Percentiles rank a stretch among this genome's conserved stretches.
These are phyloP conservation scores for Himalopsyche kuldschensis DNA, from an alignment of 2,888 invertebrate species.

Conservation along the genomic window DNA sequence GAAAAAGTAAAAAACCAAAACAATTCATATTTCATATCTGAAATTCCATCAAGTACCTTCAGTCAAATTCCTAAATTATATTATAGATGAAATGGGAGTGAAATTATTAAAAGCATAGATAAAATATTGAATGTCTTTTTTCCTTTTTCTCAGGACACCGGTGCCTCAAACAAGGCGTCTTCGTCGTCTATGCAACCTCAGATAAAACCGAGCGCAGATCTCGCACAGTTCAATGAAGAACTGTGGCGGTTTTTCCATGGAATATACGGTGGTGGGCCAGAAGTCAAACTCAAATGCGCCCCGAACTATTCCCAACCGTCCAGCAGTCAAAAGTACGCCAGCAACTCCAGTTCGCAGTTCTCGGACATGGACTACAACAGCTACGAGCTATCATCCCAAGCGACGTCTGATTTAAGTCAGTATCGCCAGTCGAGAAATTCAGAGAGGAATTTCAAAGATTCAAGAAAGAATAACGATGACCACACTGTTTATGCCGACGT, in stretches of 20 bases:
- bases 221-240: slow-evolving; percentile 80
- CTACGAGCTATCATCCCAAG: neutral
- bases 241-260: slow-evolving; percentile 85
- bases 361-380: slow-evolving; percentile 1
- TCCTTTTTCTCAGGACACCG: slow-evolving; percentile 10
- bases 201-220: slow-evolving; percentile 59
- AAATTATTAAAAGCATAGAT: neutral
- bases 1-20: too few relatives aligned
- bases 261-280: slow-evolving; percentile 91
- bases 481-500: neutral
- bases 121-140: neutral
- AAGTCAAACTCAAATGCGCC: slow-evolving; percentile 57
- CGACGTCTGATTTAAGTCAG: neutral
- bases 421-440: neutral
- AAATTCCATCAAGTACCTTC: too few relatives aligned
- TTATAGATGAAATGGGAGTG: too few relatives aligned
- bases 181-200: slow-evolving; percentile 40
- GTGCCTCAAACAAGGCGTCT: neutral
- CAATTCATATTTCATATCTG: too few relatives aligned
- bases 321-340: neutral
- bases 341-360: neutral
- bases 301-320: slow-evolving; percentile 40
- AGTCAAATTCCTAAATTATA: too few relatives aligned
- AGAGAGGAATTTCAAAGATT: neutral
- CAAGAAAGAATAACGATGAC: neutral